Evolutionary conservation across 2,797 vertebrate species (phyloP).

Genomic region (Anolis apletophallus): DNA sequence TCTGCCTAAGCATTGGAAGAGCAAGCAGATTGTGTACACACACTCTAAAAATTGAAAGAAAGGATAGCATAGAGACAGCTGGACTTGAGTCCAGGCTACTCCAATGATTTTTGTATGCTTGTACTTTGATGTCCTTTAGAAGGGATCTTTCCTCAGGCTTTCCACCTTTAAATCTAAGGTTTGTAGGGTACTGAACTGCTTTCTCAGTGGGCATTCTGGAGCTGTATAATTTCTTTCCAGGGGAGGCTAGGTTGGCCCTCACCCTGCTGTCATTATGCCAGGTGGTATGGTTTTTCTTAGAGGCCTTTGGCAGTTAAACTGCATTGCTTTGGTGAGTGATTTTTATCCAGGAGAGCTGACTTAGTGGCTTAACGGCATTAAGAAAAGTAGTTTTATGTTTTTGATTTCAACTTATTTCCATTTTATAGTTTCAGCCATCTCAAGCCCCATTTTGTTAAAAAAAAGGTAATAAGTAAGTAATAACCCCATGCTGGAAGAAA

Average conservation of each 20-base stretch:
- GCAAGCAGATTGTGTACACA: no score
- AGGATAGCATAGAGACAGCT: no score
- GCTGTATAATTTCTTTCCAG: neutral
- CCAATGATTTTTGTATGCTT: neutral
- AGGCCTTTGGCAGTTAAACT: no score
- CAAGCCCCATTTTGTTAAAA: no score
- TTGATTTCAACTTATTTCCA: neutral
- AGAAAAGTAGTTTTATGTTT: neutral
- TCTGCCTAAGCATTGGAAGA: neutral
- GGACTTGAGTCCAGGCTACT: neutral
- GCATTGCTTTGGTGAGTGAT: no score
- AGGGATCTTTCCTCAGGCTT: neutral
- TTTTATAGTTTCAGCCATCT: neutral
- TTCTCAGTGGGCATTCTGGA: neutral
- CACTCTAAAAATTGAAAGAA: no score
- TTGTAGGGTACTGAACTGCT: neutral
- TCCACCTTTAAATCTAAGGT: neutral
- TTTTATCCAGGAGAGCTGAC: no score
- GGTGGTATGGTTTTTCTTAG: no score
- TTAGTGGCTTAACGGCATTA: no score
- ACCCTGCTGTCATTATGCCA: neutral
- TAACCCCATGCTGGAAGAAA: neutral
- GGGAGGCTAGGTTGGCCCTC: neutral
- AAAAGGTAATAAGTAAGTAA: no score
- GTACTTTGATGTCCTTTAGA: neutral